Evolutionary conservation across 2,888 invertebrate genomes (phyloP), one percentile per base, ranked within the genome.

Genomic region (Ornithoptera priamus): DNA sequence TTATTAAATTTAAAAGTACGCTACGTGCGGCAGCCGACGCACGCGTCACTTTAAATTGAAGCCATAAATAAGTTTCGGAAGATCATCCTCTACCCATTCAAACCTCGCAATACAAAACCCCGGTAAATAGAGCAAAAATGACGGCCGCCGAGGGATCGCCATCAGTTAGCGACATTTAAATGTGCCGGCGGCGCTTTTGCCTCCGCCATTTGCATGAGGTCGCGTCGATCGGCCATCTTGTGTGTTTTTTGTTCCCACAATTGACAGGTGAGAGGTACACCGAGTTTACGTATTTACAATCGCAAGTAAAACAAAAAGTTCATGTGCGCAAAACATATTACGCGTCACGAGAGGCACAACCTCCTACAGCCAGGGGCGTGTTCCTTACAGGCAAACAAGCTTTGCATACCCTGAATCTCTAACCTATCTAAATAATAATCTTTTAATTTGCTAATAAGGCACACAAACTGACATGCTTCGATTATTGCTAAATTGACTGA

Each of bases 151-250:
- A 73, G 74, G 78, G 77, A 78, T 82, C 82, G 80, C 79, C 82
- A 80, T 85, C 87, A 84, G 79, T 81, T 81, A 76, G 85, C 84
- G 89, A 90, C 90, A 89, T 89, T 88, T 87, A 88, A 90, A 90
- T 89, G 87, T 83, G 87, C 81, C 78, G 88, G 88, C 90, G 90
- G 89, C 83, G 82, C 89, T 85, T 90, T 91, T 87, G 85, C 82
- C 76, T 84, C 86, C 46, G 65, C 64, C 71, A 71, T 68, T 70
- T 70, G 70, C 90, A 91, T 91, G 82, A 85, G 86, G 87, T 88
- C 87, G 88, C 87, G 87, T 85, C 84, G 88, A 86, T 85, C 88
- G 80, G 83, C 84, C 87, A 84, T 87, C 81, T 87, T 89, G 81
- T 58, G 81, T 81, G 46, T 73, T 81, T 78, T 85, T 89, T 88